Percentiles rank a stretch among this genome's conserved stretches.
Conservation (phyloP, 2,797 vertebrate genomes). For the Sus cebifrons region DNA sequence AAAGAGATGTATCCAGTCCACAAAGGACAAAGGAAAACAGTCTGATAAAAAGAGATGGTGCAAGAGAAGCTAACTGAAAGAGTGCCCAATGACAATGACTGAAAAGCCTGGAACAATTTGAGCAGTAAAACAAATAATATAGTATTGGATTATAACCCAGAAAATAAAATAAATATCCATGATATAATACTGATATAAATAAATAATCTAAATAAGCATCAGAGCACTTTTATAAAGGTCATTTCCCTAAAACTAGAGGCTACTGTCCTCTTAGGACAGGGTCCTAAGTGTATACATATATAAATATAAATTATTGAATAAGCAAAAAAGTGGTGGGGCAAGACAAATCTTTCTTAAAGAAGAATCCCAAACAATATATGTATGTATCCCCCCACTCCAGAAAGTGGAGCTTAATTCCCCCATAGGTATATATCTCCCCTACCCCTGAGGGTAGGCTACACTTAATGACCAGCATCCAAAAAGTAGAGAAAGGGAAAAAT, state of each 20-base stretch:
- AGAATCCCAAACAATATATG: slow-evolving; percentile 10
- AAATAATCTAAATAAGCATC: not conserved
- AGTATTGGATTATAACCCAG: not conserved
- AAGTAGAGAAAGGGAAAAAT: not conserved
- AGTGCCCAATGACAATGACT: not conserved
- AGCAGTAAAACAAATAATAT: slow-evolving; percentile 17
- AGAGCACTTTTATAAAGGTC: not conserved
- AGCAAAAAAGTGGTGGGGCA: not conserved
- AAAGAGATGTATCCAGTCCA: slow-evolving; percentile 31
- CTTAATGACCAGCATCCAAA: not conserved
- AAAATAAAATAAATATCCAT: slow-evolving; percentile 25
- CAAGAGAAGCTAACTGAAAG: not conserved
- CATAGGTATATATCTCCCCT: too few relatives aligned
- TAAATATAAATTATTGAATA: slow-evolving; percentile 29
- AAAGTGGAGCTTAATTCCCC: not conserved
- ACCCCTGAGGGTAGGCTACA: not conserved
- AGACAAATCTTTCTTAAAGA: slow-evolving; percentile 15
- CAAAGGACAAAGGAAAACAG: slow-evolving; percentile 40
- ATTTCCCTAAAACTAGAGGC: not conserved
- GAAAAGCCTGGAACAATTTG: not conserved
- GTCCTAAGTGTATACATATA: not conserved
- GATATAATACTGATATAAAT: slow-evolving; percentile 28
- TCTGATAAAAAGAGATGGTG: slow-evolving; percentile 23
- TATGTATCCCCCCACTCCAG: not conserved
- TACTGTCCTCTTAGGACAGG: not conserved